Evolutionary conservation across 2,113 vertebrate genomes (phyloP), one percentile per base, ranked within the genome.

Genomic region (Tachuris rubrigastra): DNA sequence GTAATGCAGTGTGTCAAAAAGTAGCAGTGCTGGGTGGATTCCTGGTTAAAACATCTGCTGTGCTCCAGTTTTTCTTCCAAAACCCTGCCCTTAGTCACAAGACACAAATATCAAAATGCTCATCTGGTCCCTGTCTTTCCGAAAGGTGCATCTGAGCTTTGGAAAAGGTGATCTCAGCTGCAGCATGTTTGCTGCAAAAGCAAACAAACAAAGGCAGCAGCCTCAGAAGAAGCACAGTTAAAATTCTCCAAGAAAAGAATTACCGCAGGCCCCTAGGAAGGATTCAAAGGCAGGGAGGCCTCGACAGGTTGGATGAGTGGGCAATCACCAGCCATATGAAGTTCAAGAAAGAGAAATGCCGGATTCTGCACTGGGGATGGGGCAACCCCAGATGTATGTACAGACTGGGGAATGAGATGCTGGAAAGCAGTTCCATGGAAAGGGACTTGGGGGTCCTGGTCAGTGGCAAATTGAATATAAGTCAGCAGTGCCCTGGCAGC

Each of bases 151-250:
- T 72, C 41, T 81, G 79, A 63, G 18, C 82, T 59, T 20, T 37
- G 71, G 91, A 83, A 96, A 93, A 88, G 72, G 79, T 52, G 72
- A 86, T 77, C 56, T 88, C 90, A 78, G 8, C 28, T 69, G 75
- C 79, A 85, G 35, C 22, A 3, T 11, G 13, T 39, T 93, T n/a
- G 0, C 65, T 78, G 85, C 49, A 67, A 49, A 83, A 65, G 20
- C 14, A 69, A 88, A 58, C 52, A 52, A 91, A 79, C 5, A 12
- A 55, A 67, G 83, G 28, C 47, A 66, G 52, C 60, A 79, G 37
- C 46, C 44, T 67, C 3, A 1, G 53, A 0, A 0, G 41, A 85
- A 73, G 56, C 65, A 50, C 37, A 59, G 69, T 55, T 83, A 41
- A 14, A 15, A 22, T 27, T 12, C 4, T 73, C 44, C 76, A 72